Evolutionary conservation across 2,888 invertebrate genomes (phyloP).

Genomic region (Drosophila robusta): DNA sequence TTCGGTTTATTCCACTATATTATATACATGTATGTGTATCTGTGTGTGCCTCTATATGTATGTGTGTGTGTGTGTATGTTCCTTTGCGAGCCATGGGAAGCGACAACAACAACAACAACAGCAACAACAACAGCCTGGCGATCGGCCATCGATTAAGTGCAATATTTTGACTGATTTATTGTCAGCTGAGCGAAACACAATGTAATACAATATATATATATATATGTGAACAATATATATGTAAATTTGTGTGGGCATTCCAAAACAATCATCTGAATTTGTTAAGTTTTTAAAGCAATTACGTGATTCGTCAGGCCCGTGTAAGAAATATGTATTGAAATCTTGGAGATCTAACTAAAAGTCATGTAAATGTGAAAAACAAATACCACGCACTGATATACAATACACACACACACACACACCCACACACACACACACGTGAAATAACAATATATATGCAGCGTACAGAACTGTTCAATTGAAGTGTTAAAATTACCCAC

Average conservation of each 20-base stretch:
- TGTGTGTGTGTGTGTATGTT: constrained; percentile 3
- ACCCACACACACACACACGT: not conserved
- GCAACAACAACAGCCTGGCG: not conserved
- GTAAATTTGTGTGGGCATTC: not conserved
- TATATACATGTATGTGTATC: not conserved
- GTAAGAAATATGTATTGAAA: constrained; percentile 24
- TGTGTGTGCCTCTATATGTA: not conserved
- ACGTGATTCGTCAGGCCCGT: constrained; percentile 31
- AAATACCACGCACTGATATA: constrained; percentile 67
- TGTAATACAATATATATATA: not conserved
- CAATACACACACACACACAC: constrained; percentile 8
- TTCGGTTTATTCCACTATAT: constrained; percentile 6
- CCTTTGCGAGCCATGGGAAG: constrained; percentile 3
- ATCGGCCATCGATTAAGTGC: not conserved
- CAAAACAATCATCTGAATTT: not conserved
- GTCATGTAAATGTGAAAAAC: constrained; percentile 64
- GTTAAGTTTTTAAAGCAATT: constrained; percentile 12
- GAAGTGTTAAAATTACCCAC: constrained; percentile 80
- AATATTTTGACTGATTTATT: constrained; percentile 10
- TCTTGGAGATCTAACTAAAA: constrained; percentile 24
- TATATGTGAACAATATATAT: not conserved
- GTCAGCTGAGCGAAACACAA: not conserved
- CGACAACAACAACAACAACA: not conserved
- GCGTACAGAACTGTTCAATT: constrained; percentile 70
- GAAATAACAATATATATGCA: not conserved